Conservation (phyloP, 2,888 invertebrate genomes). For the Pogonocherus hispidulus region DNA sequence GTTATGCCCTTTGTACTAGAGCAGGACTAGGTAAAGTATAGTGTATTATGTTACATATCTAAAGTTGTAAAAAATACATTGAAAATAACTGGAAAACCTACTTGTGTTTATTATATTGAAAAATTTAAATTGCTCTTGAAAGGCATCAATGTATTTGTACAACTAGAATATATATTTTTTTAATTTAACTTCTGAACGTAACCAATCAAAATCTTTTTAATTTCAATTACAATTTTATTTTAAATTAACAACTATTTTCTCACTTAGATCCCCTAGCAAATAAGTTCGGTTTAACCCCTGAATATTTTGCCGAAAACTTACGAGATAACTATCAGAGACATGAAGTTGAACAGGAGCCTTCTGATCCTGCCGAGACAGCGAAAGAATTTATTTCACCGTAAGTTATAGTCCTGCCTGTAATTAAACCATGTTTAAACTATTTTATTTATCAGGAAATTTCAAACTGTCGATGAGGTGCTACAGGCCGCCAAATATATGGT, state of each 20-base stretch:
- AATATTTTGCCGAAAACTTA: conserved; percentile 96
- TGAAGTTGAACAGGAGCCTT: conserved; percentile 93
- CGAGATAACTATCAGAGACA: conserved; percentile 95
- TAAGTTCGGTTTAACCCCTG: conserved; percentile 93
- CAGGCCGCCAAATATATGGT: conserved; percentile 95
- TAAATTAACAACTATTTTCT: no score
- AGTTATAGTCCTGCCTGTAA: conserved; percentile 43
- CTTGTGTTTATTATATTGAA: conserved; percentile 1
- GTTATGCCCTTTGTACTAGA: conserved; percentile 88
- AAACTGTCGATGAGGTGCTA: conserved; percentile 84
- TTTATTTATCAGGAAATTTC: conserved; percentile 72
- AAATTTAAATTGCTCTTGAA: no score
- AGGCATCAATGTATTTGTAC: no score
- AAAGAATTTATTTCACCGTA: conserved; percentile 78
- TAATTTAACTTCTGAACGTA: no score
- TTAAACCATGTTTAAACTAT: conserved; percentile 12
- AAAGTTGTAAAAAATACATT: no score
- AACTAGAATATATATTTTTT: no score
- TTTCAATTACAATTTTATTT: no score
- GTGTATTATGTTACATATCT: no score
- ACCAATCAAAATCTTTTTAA: no score
- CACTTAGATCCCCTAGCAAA: conserved; percentile 82
- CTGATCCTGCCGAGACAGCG: conserved; percentile 87
- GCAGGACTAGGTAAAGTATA: conserved; percentile 86
- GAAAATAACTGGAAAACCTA: no score